Conservation (phyloP, 1,140 invertebrate species). For the Drosophila subobscura region DNA sequence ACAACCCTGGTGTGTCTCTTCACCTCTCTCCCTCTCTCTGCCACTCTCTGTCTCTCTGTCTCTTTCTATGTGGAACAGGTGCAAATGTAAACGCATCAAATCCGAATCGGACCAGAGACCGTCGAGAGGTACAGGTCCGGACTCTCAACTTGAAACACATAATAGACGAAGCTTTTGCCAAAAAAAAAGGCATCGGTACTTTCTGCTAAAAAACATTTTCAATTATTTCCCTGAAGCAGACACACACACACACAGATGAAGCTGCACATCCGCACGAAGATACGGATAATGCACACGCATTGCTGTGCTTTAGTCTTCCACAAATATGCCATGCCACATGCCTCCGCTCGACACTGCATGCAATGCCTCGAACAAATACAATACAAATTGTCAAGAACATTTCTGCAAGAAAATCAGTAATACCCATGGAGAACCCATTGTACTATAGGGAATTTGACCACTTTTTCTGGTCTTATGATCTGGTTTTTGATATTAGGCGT, state of each 20-base stretch:
- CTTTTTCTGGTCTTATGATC: too few species aligned
- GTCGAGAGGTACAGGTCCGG: not conserved
- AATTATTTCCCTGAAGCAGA: slow-evolving; percentile 44
- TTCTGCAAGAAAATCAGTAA: slow-evolving; percentile 35
- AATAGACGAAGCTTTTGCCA: slow-evolving; percentile 21
- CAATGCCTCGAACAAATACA: slow-evolving; percentile 34
- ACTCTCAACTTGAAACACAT: slow-evolving; percentile 16
- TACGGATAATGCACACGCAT: too few species aligned
- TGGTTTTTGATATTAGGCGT: too few species aligned
- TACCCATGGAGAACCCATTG: slow-evolving; percentile 27
- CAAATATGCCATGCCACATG: slow-evolving; percentile 57
- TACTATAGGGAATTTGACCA: too few species aligned
- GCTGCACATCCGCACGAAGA: not conserved
- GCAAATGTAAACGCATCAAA: slow-evolving; percentile 81
- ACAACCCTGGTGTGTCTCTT: slow-evolving; percentile 54
- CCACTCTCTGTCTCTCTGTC: slow-evolving; percentile 19
- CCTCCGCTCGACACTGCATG: slow-evolving; percentile 36
- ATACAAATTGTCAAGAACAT: slow-evolving; percentile 34
- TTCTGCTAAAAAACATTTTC: slow-evolving; percentile 68
- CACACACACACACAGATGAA: slow-evolving; percentile 16
- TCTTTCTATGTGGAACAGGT: slow-evolving; percentile 54
- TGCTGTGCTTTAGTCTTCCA: slow-evolving; percentile 12
- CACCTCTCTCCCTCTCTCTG: slow-evolving; percentile 6
- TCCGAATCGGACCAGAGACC: slow-evolving; percentile 59
- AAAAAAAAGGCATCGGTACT: slow-evolving; percentile 18